These are phyloP conservation scores for Drosophila prolongata DNA, from an alignment of 2,888 invertebrate genomes.

Conservation along the genomic window DNA sequence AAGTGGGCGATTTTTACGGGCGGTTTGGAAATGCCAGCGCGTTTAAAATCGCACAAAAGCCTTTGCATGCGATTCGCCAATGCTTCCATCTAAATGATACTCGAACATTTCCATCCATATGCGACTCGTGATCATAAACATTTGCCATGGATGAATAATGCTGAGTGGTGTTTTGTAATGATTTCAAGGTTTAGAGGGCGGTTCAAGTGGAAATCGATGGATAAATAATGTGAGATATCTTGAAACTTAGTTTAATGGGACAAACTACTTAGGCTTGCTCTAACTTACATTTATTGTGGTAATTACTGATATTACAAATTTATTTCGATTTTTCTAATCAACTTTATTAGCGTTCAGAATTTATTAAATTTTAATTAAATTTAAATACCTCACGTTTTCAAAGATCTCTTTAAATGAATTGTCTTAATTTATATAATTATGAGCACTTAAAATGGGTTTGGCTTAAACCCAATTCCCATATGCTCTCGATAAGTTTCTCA, in stretches of 20 bases:
- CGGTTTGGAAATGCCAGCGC: conserved; percentile 39
- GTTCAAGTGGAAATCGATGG: not conserved
- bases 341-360: not conserved
- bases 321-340: too few relatives aligned
- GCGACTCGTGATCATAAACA: conserved; percentile 39
- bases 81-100: conserved; percentile 28
- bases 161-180: conserved; percentile 28
- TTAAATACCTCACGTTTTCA: not conserved
- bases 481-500: conserved; percentile 3
- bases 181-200: conserved; percentile 26
- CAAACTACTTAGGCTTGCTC: not conserved
- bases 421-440: conserved; percentile 14
- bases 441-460: not conserved
- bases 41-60: conserved; percentile 46
- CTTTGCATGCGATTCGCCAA: conserved; percentile 29
- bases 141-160: conserved; percentile 33
- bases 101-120: conserved; percentile 24
- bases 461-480: not conserved
- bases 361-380: conserved; percentile 1
- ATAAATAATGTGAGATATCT: conserved; percentile 2
- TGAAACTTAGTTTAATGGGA: not conserved
- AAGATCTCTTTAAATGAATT: too few relatives aligned
- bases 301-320: not conserved
- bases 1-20: conserved; percentile 56
- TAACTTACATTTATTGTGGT: too few relatives aligned